Evolutionary conservation across 1,140 invertebrate genomes (phyloP), one percentile per base, ranked within the genome.

Genomic region (Drosophila sp.): DNA sequence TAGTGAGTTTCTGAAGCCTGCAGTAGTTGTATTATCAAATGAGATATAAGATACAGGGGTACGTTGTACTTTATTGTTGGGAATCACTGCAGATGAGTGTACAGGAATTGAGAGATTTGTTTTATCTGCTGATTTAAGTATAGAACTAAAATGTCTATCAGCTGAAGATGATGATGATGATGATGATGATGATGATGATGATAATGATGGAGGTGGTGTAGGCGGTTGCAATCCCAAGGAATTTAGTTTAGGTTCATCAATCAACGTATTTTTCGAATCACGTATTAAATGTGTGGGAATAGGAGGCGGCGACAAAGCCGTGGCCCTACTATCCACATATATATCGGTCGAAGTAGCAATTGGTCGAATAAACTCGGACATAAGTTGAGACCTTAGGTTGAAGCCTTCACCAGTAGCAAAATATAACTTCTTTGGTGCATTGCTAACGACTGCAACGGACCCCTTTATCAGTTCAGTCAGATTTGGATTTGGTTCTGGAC

Each of bases 361-460:
- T 29, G 50, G 14, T 7, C n/a, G 32, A 53, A 18, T 21, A 5
- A 34, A 29, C 9, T 53, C 29, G 0, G 45, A 21, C 38, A 8
- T 27, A 16, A 18, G 8, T 7, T 56, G 40, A 4, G 50, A 5
- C 7, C 18, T 32, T 8, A 67, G 6, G 9, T 65, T 58, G 9
- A 79, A 80, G 7, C 56, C 16, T 32, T 64, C 62, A 2, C 67
- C 72, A 25, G 25, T 43, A 4, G 66, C 66, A 3, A 72, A 11
- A 46, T 66, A 72, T 4, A 72, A 7, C 18, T 69, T 67, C 9
- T 78, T 70, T 16, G 18, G 1, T 16, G 11, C 41, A 2, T 36
- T 54, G 27, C 3, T 34, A 9, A 7, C 13, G 25, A 40, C n/a
- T 27, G 41, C n/a, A 18, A 16, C 13, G 0, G 0, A 29, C 4